These are phyloP conservation scores for Uropetala carovei DNA, from an alignment of 2,888 invertebrate genomes.

Conservation along the genomic window DNA sequence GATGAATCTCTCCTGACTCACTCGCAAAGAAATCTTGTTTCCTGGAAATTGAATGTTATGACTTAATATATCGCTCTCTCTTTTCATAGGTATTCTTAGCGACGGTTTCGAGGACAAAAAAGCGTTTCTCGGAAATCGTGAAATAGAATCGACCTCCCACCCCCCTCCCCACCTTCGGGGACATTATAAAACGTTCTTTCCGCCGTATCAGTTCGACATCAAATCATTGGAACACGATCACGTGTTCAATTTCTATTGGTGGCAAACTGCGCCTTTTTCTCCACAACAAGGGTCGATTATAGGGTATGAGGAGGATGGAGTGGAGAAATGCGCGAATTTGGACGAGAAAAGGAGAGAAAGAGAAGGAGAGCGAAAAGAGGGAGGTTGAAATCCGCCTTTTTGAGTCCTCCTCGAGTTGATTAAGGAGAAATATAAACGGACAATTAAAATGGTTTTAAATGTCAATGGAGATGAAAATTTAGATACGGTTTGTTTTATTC, in stretches of 20 bases:
- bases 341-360: not conserved
- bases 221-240: slow-evolving; percentile 28
- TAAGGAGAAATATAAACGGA: too few relatives aligned
- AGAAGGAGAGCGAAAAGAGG: not conserved
- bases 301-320: not conserved
- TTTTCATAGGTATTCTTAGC: slow-evolving; percentile 24
- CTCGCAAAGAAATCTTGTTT: slow-evolving; percentile 30
- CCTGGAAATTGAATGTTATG: slow-evolving; percentile 53
- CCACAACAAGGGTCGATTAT: not conserved
- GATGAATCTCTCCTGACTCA: not conserved
- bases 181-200: not conserved
- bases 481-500: too few relatives aligned
- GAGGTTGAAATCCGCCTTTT: too few relatives aligned
- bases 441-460: too few relatives aligned
- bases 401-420: too few relatives aligned
- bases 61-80: slow-evolving; percentile 52
- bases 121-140: slow-evolving; percentile 53
- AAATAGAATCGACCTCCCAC: not conserved
- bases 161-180: not conserved
- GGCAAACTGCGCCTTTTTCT: slow-evolving; percentile 20
- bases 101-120: slow-evolving; percentile 44
- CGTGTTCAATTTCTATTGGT: slow-evolving; percentile 12
- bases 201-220: not conserved
- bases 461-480: too few relatives aligned
- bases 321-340: not conserved